Evolutionary conservation across 2,888 invertebrate genomes (phyloP), one percentile per base, ranked within the genome.

Genomic region (Athetis lepigone): DNA sequence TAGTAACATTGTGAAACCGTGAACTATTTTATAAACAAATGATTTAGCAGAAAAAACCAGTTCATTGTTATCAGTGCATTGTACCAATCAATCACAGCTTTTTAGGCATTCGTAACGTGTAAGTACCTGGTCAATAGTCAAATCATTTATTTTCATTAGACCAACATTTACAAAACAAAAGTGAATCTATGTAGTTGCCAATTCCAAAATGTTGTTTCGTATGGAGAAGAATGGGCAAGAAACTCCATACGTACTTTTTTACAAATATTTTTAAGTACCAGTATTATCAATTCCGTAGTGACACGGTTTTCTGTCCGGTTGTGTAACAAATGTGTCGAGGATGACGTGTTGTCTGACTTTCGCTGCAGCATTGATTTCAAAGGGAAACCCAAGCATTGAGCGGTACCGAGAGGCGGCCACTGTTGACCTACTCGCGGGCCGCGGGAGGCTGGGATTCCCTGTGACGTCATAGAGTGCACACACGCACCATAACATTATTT

Each of bases 311-410:
- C 63, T 79, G 86, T 87, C 86, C 88, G 87, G 83, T 92, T 92
- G 90, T 90, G 90, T 90, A 93, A 94, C 85, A 83, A 80, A 85
- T 85, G 83, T 85, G 85, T 80, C 81, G 85, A 84, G 83, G 85
- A 85, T 92, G 93, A 92, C 89, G 90, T 85, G 87, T 78, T 65
- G 81, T 78, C 72, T 70, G 84, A 90, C 93, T 93, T 93, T 93
- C 93, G 92, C 93, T 84, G 80, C 81, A 80, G 68, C 75, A 79
- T 68, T 73, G 63, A 73, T 65, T 67, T 76, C 70, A 80, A 79
- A 85, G 88, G 91, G 86, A 92, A 92, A 92, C 84, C 88, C 89
- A 84, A 77, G 81, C 78, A 82, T 79, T 82, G 83, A 82, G 70
- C 51, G 59, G 42, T 49, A 70, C 63, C 19, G 39, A 23, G 27